Base-by-base conservation (phyloP, 2,888 invertebrate genomes). In the Cataglyphis altisquamis region DNA sequence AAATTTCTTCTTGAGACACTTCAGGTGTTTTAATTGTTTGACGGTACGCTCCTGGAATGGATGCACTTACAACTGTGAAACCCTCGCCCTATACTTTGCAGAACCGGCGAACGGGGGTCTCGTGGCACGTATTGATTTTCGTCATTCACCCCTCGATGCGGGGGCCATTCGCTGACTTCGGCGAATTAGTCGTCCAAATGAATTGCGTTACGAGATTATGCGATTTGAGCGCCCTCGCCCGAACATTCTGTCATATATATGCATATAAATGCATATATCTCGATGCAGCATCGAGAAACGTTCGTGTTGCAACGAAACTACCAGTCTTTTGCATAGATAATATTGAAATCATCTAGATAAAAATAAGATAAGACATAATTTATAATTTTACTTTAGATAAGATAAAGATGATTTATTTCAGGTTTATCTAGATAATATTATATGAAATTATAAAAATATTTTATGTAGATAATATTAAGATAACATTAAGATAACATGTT, bases 131-230 rank as follows among this genome's bases (percentile, higher is more conserved):
- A 89, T 89, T 89, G 89, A 89, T 89, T 89, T 89, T 89, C 86
- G 83, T 84, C 67, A 86, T 77, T 70, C 60, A 48, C 75, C 63
- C 60, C 66, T 75, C 83, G 83, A 83, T 81, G 82, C 67, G 78
- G 82, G 84, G 84, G 81, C 85, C 88, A 84, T 90, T 87, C 88
- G 90, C 87, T 88, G 88, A 87, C 89, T 89, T 90, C 82, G 84
- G 45, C 74, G 85, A 89, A 89, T 89, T 90, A 90, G 86, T 85
- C 85, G 90, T 9, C 82, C 87, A 85, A 88, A 87, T 87, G 86
- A 87, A 90, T 88, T 88, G 85, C 88, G 84, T 90, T 90, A 88
- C 84, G 70, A 84, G 87, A 90, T 90, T 90, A 89, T 83, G 80
- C 81, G 83, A 83, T 83, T 78, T 67, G 80, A 87, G 74, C 82